These are phyloP conservation scores for Tupiocoris notatus DNA, from an alignment of 2,888 invertebrate genomes.

Conservation along the genomic window DNA sequence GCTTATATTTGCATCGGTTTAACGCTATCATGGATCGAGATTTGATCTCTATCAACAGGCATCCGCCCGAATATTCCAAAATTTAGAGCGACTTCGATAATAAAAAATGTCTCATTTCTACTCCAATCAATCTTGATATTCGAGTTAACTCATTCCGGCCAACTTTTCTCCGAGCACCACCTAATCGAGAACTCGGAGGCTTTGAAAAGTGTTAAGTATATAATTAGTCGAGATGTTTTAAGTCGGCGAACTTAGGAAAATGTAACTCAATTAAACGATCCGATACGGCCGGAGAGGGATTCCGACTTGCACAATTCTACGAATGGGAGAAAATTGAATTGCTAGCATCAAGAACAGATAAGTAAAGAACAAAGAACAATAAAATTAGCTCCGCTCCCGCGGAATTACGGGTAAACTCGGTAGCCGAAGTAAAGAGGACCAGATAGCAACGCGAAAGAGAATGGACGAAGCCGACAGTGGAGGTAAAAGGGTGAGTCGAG, in stretches of 20 bases:
- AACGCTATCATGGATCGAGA: too few species aligned
- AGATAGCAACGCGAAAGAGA: background rate
- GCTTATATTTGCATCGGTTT: too few species aligned
- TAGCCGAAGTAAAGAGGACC: background rate
- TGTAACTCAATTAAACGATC: background rate
- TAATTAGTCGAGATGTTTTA: background rate
- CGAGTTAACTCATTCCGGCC: too few species aligned
- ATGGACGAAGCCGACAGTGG: background rate
- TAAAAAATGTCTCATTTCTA: too few species aligned
- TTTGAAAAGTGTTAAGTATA: background rate
- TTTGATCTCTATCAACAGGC: too few species aligned
- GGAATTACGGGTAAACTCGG: slow-evolving; percentile 33
- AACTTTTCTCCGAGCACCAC: too few species aligned
- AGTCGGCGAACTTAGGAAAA: background rate
- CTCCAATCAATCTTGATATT: too few species aligned
- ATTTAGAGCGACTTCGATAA: too few species aligned
- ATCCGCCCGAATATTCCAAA: too few species aligned
- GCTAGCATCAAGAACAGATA: slow-evolving; percentile 36
- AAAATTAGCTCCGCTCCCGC: slow-evolving; percentile 18
- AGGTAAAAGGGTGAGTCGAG: background rate
- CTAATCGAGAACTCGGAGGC: background rate
- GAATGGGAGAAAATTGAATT: slow-evolving; percentile 23
- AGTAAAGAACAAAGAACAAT: slow-evolving; percentile 39
- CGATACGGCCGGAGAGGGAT: slow-evolving; percentile 4
- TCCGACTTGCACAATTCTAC: background rate